Base-by-base conservation (phyloP, 2,888 invertebrate genomes). In the Strigamia maritima region DNA sequence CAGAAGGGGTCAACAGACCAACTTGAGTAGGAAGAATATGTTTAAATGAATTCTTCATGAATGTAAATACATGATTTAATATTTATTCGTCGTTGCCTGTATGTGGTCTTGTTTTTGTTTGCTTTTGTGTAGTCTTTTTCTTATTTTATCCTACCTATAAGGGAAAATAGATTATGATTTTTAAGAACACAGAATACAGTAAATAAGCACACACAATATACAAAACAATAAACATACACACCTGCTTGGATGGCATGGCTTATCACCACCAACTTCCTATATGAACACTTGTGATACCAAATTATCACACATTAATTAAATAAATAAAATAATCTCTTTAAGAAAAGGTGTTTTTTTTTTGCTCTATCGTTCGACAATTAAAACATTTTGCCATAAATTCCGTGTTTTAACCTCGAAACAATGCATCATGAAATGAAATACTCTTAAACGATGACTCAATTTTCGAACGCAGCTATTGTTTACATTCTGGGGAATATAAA, bases 231-330 rank as follows among this genome's bases (percentile, higher is more conserved):
- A 28, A 28, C n/a, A 70, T 4, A 70, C 14, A 70, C 70, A 70
- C 28, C 70, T 70, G 70, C 70, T n/a, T 70, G 70, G n/a, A 70
- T 70, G 70, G 12, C 28, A 16, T 14, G n/a, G 60, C 26, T 70
- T 70, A 70, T 26, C 28, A 28, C 60, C 22, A 4, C 26, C 1
- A 70, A 70, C 28, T 70, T 70, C 70, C 70, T 70, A 28, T 70
- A 24, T 19, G 54, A 54, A 19, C 54, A 54, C 6, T 54, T 54
- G 54, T 22, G n/a, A 54, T 44, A n/a, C 44, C 44, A 44, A 35
- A 44, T 44, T 44, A 44, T 14, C 16, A 44, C 44, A 54, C 10
- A 35, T 35, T 35, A 35, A 35, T 2, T 54, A 19, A 19, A 54
- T 54, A 19, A 54, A 1, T 3, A n/a, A 54, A 22, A 19, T 54